Evolutionary conservation across 2,113 vertebrate species (phyloP), one percentile per base, ranked within the genome.

Genomic region (Martes martes): DNA sequence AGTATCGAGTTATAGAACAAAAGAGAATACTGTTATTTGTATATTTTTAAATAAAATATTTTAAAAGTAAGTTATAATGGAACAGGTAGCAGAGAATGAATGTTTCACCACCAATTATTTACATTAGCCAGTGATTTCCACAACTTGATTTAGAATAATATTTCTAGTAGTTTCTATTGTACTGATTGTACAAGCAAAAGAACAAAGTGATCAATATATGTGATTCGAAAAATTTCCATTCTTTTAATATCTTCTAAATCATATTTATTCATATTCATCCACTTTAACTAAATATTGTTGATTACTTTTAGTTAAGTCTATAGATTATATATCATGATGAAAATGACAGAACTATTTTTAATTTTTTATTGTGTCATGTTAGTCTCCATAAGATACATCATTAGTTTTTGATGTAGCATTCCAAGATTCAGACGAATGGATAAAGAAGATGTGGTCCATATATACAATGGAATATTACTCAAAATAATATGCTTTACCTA

Each of bases 1-100:
- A 63, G 52, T 81, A 5, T 81, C 21, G 33, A 16, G 11, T 33
- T 89, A 16, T 7, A 82, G 7, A 85, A 7, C 83, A 82, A 90
- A 36, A 63, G 13, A 95, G 42, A 87, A 92, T 88, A 83, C 15
- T 18, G n/a, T 88, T 87, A 78, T 76, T 42, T 57, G 3, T 21
- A 18, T 69, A 2, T 45, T 96, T 85, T 93, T 16, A 91, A 96
- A 89, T 36, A 86, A 81, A 89, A 83, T 81, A 36, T 79, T 76
- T n/a, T 50, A 57, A 94, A 9, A 88, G 73, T 59, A 67, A 73
- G 8, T 86, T 89, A 33, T 39, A 85, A 52, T 84, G 10, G 19
- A 63, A 42, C 2, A 89, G 7, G 47, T 63, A 2, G 3, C n/a
- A 80, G 21, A 16, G 57, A 91, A 85, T 39, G 9, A 1, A 0